Percentiles rank a stretch among this genome's conserved stretches.
Evolutionary conservation across 2,888 invertebrate species (phyloP).

Genomic region (Physocephala rufipes): DNA sequence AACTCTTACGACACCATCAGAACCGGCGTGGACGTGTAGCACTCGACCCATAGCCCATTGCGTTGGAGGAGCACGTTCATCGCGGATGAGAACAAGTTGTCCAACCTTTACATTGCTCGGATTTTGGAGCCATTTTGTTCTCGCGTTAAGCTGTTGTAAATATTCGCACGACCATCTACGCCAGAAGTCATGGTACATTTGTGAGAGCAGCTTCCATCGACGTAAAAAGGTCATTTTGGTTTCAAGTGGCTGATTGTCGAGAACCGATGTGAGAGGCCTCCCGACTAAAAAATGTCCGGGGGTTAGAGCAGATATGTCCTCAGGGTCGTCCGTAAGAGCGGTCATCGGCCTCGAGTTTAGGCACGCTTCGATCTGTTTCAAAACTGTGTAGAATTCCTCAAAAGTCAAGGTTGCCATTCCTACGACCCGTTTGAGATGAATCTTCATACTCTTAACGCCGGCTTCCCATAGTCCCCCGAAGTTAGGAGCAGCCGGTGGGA

Average conservation of each 20-base stretch:
- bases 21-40: conserved; percentile 45
- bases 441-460: conserved; percentile 55
- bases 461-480: conserved; percentile 59
- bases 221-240: conserved; percentile 25
- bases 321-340: conserved; percentile 44
- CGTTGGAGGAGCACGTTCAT: conserved; percentile 33
- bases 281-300: conserved; percentile 44
- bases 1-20: conserved; percentile 45
- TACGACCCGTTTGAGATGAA: conserved; percentile 51
- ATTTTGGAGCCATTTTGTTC: conserved; percentile 33
- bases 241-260: conserved; percentile 29
- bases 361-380: conserved; percentile 55
- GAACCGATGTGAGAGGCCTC: conserved; percentile 18
- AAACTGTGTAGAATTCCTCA: conserved; percentile 53
- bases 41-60: conserved; percentile 50
- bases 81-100: conserved; percentile 36
- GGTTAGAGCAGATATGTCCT: conserved; percentile 44
- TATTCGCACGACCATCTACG: conserved; percentile 36
- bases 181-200: conserved; percentile 35
- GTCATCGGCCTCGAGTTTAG: conserved; percentile 56
- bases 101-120: conserved; percentile 29
- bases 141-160: conserved; percentile 33
- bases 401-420: conserved; percentile 48
- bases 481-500: conserved; percentile 54
- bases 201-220: conserved; percentile 40